Percentiles rank a stretch among this genome's conserved stretches.
These are phyloP conservation scores for Nomada lathburiana DNA, from an alignment of 2,888 invertebrate genomes.

Conservation along the genomic window DNA sequence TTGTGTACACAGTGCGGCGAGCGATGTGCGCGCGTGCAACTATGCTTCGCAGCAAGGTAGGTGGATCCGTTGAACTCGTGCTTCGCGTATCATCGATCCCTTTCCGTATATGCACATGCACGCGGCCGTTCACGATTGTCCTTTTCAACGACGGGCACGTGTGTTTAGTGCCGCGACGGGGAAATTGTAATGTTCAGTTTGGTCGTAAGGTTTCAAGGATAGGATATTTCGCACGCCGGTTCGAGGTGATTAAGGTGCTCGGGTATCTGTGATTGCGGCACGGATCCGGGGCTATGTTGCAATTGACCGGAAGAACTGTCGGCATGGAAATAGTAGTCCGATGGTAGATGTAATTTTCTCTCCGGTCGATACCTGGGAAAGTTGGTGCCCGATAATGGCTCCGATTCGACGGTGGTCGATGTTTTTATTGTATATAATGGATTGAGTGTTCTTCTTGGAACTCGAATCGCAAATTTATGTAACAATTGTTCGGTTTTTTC, in stretches of 20 bases:
- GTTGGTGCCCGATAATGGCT: background rate
- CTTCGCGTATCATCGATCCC: background rate
- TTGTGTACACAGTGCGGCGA: constrained; percentile 71
- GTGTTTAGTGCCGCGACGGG: background rate
- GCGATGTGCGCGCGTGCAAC: constrained; percentile 72
- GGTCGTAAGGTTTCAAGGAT: background rate
- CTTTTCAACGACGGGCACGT: background rate
- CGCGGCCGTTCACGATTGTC: background rate
- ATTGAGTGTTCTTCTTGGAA: no score
- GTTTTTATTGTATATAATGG: background rate
- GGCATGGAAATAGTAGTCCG: constrained; percentile 14
- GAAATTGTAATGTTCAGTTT: background rate
- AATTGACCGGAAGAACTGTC: constrained; percentile 38
- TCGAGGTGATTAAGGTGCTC: constrained; percentile 18
- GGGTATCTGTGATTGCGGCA: background rate
- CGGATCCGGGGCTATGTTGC: constrained; percentile 7
- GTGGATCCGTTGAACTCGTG: constrained; percentile 57
- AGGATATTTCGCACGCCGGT: background rate
- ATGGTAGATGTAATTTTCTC: constrained; percentile 14
- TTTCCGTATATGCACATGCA: background rate
- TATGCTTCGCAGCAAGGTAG: constrained; percentile 81
- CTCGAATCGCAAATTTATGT: no score
- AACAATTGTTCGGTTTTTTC: no score
- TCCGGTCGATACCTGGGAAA: background rate
- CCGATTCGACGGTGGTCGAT: background rate